These are phyloP conservation scores for Mesembrinibis cayennensis DNA, from an alignment of 2,113 vertebrate genomes.

Conservation along the genomic window DNA sequence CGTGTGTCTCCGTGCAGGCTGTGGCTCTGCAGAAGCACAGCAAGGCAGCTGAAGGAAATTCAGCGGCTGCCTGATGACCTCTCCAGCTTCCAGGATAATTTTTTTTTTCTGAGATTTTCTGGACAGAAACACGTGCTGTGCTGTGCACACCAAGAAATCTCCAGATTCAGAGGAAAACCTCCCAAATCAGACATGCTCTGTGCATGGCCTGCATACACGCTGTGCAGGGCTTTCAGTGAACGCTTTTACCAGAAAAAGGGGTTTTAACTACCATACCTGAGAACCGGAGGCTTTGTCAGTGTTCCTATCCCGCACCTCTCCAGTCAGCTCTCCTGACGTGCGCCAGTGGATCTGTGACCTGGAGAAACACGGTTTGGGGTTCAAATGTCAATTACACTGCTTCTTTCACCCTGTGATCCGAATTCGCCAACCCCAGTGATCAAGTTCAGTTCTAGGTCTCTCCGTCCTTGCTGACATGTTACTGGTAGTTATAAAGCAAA, in stretches of 20 bases:
- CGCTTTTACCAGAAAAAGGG: background rate
- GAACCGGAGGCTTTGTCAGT: background rate
- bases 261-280: background rate
- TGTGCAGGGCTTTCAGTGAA: background rate
- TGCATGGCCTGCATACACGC: too few relatives aligned
- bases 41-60: background rate
- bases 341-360: background rate
- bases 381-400: background rate
- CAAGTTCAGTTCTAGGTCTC: background rate
- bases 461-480: background rate
- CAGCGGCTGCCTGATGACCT: background rate
- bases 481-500: background rate
- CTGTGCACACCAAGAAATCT: background rate
- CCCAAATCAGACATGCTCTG: background rate
- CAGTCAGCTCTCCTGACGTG: background rate
- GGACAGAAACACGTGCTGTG: background rate
- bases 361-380: background rate
- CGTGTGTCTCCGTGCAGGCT: rapidly evolving
- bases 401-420: background rate
- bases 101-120: background rate
- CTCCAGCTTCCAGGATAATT: background rate
- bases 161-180: background rate
- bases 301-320: background rate
- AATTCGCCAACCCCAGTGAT: background rate
- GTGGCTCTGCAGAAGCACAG: background rate